Base-by-base conservation (phyloP, 2,797 vertebrate species). In the Gymnoscopelus braueri region DNA sequence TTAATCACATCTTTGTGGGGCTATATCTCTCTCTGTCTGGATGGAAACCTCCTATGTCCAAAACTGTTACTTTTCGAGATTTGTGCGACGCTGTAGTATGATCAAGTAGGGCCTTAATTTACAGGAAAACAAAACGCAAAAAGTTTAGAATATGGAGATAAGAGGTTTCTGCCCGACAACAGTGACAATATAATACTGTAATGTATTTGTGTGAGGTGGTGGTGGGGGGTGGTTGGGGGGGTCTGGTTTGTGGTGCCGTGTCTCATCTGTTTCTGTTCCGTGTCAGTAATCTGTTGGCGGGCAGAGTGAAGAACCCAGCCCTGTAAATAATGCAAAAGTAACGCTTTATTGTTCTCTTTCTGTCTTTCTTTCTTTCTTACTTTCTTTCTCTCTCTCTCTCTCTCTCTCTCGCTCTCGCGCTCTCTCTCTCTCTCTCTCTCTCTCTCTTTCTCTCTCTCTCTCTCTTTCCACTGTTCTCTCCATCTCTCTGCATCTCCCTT, bases 251-350 rank as follows among this genome's bases (percentile, higher is more conserved):
- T 82, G 81, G 90, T 91, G 84, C 84, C 86, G 84, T 81, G 83
- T 92, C 85, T 91, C 86, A 84, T 92, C 74, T 63, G 79, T 87
- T 87, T 87, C 82, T 85, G 82, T 72, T 76, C 73, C 60, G 81
- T 83, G 80, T 84, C 76, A 81, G 84, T 92, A 90, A 92, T 93
- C 86, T 91, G 87, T 90, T 87, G 88, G 85, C 83, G 85, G 82
- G 65, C 71, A 85, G 80, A 82, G 75, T 81, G 84, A 79, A 88
- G 87, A 83, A 85, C 77, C 80, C 74, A 78, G 78, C 83, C 76
- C 78, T 75, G 89, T 92, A 92, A 93, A 92, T 90, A 90, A 91
- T 89, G 86, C 82, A 90, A 91, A 93, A 92, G 14, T 51, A 53
- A 65, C 71, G 55, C 63, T 66, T 72, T 71, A 63, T 61, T n/a